Evolutionary conservation across 2,888 invertebrate genomes (phyloP), one percentile per base, ranked within the genome.

Genomic region (Mechanitis mazaeus): DNA sequence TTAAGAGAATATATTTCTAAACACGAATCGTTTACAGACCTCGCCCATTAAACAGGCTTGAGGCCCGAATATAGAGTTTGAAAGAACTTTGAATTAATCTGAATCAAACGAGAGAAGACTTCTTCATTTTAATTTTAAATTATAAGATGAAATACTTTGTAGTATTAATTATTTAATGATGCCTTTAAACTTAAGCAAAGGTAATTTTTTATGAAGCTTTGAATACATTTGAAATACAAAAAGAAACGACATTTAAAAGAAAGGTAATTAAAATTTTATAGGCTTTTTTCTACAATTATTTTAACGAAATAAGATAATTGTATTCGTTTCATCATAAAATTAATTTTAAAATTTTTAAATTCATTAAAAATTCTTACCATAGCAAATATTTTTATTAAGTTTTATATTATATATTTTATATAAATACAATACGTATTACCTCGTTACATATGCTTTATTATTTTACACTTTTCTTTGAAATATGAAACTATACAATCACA

Each of bases 11-110:
- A 33, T 53, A 42, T 53, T 55, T 58, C 54, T 47, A 56, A 60
- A 63, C 62, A 58, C 50, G 56, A 56, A 9, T 45, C 33, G 50
- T 45, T 63, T 56, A 64, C 12, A 54, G 35, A 45, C 33, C 53
- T 63, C 56, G 28, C 11, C 31, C 46, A n/a, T 60, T 35, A 63
- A 56, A 31, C 47, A 9, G 47, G 58, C 45, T 54, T 58, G 55
- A 63, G 58, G 54, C 58, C 54, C 20, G n/a, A 38, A 45, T 42
- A 33, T 60, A 56, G 58, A 60, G 28, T 33, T 54, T 33, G 2
- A 42, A 11, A 42, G 31, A 64, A 53, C 54, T 33, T n/a, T 12
- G 50, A 50, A 33, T 56, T n/a, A 33, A 35, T 45, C 60, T 20
- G 45, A 28, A 56, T 28, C 45, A 47, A 33, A 31, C 31, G 46